Conservation (phyloP, 2,888 invertebrate species). For the Ormyrus thymus region DNA sequence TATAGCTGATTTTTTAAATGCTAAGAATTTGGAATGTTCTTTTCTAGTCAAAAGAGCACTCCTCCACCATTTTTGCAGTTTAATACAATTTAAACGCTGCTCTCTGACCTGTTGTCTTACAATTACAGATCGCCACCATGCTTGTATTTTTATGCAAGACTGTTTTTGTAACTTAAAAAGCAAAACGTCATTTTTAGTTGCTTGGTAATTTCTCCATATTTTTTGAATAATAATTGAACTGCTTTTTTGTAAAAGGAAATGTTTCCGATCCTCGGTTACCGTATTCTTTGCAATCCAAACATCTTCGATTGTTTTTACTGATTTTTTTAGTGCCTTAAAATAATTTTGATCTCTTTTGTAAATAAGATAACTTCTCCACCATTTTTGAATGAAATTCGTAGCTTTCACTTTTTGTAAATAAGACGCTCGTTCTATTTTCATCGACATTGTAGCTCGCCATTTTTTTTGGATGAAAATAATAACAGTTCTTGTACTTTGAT, state of each 20-base stretch:
- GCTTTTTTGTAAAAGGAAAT: slow-evolving; percentile 67
- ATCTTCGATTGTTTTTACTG: slow-evolving; percentile 64
- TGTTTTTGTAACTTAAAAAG: slow-evolving; percentile 39
- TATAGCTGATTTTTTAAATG: slow-evolving; percentile 57
- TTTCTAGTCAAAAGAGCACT: slow-evolving; percentile 45
- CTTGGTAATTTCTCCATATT: slow-evolving; percentile 66
- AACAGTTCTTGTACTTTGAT: slow-evolving; percentile 66
- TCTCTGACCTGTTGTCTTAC: slow-evolving; percentile 54
- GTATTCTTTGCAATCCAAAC: slow-evolving; percentile 70
- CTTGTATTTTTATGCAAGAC: slow-evolving; percentile 62
- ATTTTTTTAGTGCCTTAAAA: slow-evolving; percentile 71
- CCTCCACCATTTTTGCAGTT: slow-evolving; percentile 63
- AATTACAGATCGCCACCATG: slow-evolving; percentile 61
- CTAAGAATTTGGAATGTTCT: slow-evolving; percentile 42
- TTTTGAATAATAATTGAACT: slow-evolving; percentile 75
- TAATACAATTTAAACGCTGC: slow-evolving; percentile 52
- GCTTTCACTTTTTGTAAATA: slow-evolving; percentile 69
- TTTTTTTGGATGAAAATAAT: slow-evolving; percentile 65
- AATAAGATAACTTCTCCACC: slow-evolving; percentile 72
- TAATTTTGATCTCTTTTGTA: slow-evolving; percentile 71
- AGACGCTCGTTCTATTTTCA: slow-evolving; percentile 71
- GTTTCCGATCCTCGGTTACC: slow-evolving; percentile 70
- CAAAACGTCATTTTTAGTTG: slow-evolving; percentile 58
- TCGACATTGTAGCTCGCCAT: slow-evolving; percentile 72
- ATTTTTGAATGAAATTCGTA: slow-evolving; percentile 72